A percentile compares a stretch with the other conserved stretches of the same genome.
These are phyloP conservation scores for Oreochromis aureus DNA, from an alignment of 2,113 vertebrate species.

Conservation along the genomic window DNA sequence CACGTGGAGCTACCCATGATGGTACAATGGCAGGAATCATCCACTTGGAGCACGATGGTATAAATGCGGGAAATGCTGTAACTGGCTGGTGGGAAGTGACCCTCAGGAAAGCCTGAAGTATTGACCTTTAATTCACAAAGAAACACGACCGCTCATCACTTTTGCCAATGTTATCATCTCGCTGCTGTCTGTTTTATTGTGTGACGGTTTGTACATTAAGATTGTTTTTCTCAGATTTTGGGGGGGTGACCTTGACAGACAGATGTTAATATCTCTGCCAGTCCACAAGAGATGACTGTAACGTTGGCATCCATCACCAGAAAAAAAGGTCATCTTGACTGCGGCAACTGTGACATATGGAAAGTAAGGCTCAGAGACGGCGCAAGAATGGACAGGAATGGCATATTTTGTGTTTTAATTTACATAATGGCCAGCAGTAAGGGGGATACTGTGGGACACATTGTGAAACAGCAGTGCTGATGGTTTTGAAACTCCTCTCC, in stretches of 20 bases:
- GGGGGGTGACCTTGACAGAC: not conserved
- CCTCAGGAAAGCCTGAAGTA: slow-evolving; percentile 4
- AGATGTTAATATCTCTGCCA: slow-evolving; percentile 11
- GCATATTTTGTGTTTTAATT: slow-evolving; percentile 34
- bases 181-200: not conserved
- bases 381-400: not conserved
- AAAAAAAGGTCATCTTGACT: slow-evolving; percentile 35
- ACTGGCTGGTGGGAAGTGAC: not conserved
- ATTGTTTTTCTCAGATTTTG: not conserved
- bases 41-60: not conserved
- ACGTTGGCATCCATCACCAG: slow-evolving; percentile 20
- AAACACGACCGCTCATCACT: not conserved
- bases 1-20: slow-evolving; percentile 31
- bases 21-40: not conserved
- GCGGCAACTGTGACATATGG: not conserved
- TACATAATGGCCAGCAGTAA: slow-evolving; percentile 40
- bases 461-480: slow-evolving; percentile 30
- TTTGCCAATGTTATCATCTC: not conserved
- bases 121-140: slow-evolving; percentile 34
- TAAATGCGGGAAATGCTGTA: not conserved
- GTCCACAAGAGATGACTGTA: slow-evolving; percentile 4
- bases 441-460: slow-evolving; percentile 11
- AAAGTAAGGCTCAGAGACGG: not conserved
- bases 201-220: not conserved
- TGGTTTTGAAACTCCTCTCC: slow-evolving; percentile 52